A percentile compares a stretch with the other conserved stretches of the same genome.
phyloP scores from a whole-genome alignment of 2,113 vertebrate genomes.

The Lepidothrix coronata region DNA sequence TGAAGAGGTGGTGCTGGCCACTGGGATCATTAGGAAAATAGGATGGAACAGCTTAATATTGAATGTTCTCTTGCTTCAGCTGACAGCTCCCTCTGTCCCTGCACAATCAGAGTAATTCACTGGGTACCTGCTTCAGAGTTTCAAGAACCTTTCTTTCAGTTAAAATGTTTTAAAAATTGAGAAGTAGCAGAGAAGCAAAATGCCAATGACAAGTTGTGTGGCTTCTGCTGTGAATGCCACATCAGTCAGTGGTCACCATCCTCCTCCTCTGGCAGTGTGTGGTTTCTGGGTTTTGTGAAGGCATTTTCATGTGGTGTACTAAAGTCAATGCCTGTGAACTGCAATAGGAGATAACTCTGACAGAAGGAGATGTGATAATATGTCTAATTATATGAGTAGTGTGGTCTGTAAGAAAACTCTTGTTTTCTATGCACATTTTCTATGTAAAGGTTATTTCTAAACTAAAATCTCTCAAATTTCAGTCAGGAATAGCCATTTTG shows the following conservation, averaged over 20 bases:
- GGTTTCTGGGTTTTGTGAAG: not conserved
- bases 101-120: not conserved
- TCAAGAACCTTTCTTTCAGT: not conserved
- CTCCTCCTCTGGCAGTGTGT: accelerated
- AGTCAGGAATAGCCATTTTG: not conserved
- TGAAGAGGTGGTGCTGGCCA: not conserved
- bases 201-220: not conserved
- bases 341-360: not conserved
- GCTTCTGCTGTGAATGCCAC: not conserved
- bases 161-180: not conserved
- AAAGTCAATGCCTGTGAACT: not conserved
- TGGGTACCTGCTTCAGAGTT: not conserved
- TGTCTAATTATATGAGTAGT: not conserved
- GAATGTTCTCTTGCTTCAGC: not conserved
- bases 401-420: not conserved
- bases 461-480: not conserved
- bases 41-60: not conserved
- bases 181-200: not conserved
- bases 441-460: not conserved
- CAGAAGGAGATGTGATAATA: not conserved
- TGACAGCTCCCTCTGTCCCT: not conserved
- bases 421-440: not conserved
- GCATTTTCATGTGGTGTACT: not conserved
- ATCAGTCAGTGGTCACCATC: accelerated
- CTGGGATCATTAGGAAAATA: not conserved